A percentile compares a stretch with the other conserved stretches of the same genome.
phyloP scores from a whole-genome alignment of 2,888 invertebrate genomes.

The Eurytoma adleriae region DNA sequence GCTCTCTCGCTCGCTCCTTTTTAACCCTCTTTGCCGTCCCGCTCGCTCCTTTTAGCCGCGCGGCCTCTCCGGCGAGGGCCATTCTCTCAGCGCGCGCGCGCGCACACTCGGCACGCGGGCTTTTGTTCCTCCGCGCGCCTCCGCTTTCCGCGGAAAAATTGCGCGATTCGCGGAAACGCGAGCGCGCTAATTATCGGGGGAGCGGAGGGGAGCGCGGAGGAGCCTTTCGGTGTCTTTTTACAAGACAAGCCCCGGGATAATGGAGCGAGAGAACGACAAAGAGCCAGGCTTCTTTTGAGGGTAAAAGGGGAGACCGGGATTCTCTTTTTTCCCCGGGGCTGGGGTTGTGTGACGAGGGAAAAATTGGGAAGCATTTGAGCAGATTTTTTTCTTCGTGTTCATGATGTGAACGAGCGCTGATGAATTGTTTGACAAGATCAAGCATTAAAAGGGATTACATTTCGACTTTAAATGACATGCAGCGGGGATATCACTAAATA shows the following conservation, averaged over 20 bases:
- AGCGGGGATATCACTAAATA: too few relatives aligned
- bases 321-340: background rate
- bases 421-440: too few relatives aligned
- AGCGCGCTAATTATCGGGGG: conserved; percentile 42
- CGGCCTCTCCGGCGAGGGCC: background rate
- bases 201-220: conserved; percentile 8
- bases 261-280: conserved; percentile 11
- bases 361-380: conserved; percentile 3
- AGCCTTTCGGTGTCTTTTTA: background rate
- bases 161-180: conserved; percentile 35
- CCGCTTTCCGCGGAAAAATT: background rate
- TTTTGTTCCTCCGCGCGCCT: conserved; percentile 24
- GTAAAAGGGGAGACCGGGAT: too few relatives aligned
- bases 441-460: too few relatives aligned
- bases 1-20: conserved; percentile 59
- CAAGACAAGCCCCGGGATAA: conserved; percentile 20
- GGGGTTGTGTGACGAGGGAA: conserved; percentile 17
- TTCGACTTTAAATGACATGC: too few relatives aligned
- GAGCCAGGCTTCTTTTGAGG: conserved; percentile 1
- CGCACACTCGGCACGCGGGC: background rate
- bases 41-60: background rate
- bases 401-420: too few relatives aligned
- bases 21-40: conserved; percentile 36
- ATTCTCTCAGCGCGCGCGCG: background rate
- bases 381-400: conserved; percentile 30